These are phyloP conservation scores for Styela clava DNA, from an alignment of 23 tunicate species.

Conservation along the genomic window DNA sequence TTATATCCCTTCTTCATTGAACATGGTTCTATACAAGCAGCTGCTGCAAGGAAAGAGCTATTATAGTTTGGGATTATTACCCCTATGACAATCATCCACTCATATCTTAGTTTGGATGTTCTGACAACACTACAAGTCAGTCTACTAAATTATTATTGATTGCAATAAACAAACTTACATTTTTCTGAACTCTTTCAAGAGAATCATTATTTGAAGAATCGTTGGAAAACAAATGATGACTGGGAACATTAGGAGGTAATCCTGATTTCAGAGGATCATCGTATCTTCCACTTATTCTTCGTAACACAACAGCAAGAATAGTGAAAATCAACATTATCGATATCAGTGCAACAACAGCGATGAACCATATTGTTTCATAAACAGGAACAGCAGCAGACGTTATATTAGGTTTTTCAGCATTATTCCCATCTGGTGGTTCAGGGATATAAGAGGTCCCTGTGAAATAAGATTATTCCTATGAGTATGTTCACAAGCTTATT, in stretches of 20 bases:
- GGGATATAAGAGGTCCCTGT: background rate
- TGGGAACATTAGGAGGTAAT: background rate
- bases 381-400: conserved; percentile 43
- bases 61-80: no score
- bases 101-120: no score
- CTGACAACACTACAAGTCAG: no score
- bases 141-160: no score
- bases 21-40: no score
- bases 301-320: conserved; percentile 33
- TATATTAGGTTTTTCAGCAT: conserved; percentile 10
- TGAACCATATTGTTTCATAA: conserved; percentile 61
- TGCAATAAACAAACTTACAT: background rate
- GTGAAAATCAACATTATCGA: conserved; percentile 45
- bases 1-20: no score
- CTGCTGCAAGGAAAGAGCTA: no score
- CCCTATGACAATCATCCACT: no score
- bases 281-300: conserved; percentile 22
- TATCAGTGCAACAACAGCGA: conserved; percentile 36
- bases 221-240: background rate
- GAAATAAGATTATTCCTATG: background rate
- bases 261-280: conserved; percentile 14
- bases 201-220: background rate
- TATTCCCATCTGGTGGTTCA: background rate
- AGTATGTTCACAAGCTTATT: background rate
- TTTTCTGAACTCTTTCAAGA: background rate